Evolutionary conservation across 2,113 vertebrate genomes (phyloP), one percentile per base, ranked within the genome.

Genomic region (Mastomys coucha): DNA sequence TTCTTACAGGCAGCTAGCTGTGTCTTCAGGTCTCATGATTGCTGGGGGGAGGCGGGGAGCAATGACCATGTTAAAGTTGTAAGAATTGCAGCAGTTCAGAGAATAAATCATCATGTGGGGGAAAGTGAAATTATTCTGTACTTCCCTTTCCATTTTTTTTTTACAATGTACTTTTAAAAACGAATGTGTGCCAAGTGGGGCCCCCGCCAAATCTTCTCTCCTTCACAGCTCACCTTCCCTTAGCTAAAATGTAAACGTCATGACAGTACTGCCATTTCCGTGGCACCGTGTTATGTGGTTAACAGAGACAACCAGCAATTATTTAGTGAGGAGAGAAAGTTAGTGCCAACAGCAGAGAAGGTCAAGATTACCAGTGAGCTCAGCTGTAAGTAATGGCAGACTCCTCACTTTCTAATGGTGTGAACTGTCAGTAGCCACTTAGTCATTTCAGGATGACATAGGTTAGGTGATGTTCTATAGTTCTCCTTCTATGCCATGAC

Each of bases 91-190:
- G 63, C 51, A 89, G 84, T 76, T 90, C n/a, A 91, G 53, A 94
- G 91, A 96, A 93, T 89, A 81, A 93, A 70, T 95, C 91, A 31
- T 45, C 92, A 36, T 12, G 60, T 65, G 1, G 12, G 31, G 63
- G 49, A 72, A 95, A 95, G 90, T 89, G 31, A 92, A 96, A 97
- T 95, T 94, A 94, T 26, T 67, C 91, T 95, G 56, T 86, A 89
- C 75, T 98, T 94, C 93, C 69, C 63, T 76, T 85, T 36, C 70
- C 91, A 77, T 96, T 97, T 95, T 97, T 93, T 56, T 75, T 96
- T 95, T 89, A 69, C 87, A 72, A 91, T 96, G 84, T 80, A 85
- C 73, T 96, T 97, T 22, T 17, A n/a, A 93, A 97, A 93, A 85
- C 63, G 78, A 92, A 72, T 85, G 73, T 51, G 33, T 81, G 94